phyloP scores from a whole-genome alignment of 2,113 vertebrate genomes.

The Otis tarda region DNA sequence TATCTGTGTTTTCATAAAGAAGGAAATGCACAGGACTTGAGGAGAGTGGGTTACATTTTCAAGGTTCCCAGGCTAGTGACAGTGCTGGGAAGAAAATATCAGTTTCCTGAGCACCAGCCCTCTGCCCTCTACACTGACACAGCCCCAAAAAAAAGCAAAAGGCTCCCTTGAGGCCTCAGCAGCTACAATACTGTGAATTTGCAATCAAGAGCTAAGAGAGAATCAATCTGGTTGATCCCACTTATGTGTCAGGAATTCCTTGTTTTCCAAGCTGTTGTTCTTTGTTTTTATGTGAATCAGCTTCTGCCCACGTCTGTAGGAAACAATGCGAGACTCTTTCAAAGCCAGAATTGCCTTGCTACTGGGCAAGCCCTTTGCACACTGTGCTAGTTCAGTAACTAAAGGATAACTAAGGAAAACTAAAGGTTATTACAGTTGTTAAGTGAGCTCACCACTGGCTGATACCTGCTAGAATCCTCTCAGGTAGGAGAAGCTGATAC shows the following conservation, averaged over 20 bases:
- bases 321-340: neutral
- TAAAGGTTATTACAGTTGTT: neutral
- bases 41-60: neutral
- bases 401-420: neutral
- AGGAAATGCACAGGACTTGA: neutral
- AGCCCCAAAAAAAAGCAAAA: neutral
- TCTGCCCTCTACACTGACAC: neutral
- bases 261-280: conserved; percentile 14
- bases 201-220: neutral
- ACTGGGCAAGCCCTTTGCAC: neutral
- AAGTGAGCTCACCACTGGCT: neutral
- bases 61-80: neutral
- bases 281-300: conserved; percentile 18
- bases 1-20: neutral
- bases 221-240: neutral
- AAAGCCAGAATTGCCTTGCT: neutral
- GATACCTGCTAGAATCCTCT: neutral
- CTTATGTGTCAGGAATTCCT: neutral
- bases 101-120: neutral
- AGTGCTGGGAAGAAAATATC: neutral
- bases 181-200: neutral
- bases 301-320: neutral
- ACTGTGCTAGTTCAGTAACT: neutral
- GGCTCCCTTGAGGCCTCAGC: neutral
- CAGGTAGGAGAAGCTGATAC: neutral